These are phyloP conservation scores for Drosophila sordidula DNA, from an alignment of 2,888 invertebrate genomes.

Conservation along the genomic window DNA sequence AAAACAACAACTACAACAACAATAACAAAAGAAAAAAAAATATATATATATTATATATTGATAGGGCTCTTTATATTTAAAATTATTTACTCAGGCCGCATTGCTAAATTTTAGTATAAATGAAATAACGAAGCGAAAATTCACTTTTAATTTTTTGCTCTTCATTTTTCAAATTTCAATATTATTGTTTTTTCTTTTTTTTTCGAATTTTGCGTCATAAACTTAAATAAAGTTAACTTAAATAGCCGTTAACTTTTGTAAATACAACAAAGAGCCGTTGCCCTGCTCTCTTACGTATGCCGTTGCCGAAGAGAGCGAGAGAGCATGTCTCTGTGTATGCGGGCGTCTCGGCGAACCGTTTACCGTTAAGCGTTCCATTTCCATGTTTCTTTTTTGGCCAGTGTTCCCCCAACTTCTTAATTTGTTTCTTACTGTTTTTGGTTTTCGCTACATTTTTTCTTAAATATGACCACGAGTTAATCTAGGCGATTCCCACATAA, in stretches of 20 bases:
- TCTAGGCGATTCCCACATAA: constrained; percentile 19
- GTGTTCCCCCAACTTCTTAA: background rate
- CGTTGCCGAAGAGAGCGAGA: constrained; percentile 47
- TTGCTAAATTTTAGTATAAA: constrained; percentile 11
- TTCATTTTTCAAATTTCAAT: constrained; percentile 1
- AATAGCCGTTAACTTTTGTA: constrained; percentile 16
- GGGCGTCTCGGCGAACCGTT: constrained; percentile 14
- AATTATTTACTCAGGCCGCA: constrained; percentile 5
- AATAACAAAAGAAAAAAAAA: constrained; percentile 19
- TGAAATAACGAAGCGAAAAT: background rate
- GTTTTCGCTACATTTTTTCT: constrained; percentile 15
- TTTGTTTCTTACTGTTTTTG: background rate
- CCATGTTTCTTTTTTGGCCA: constrained; percentile 3
- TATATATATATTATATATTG: constrained; percentile 7
- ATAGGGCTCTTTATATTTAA: constrained; percentile 21
- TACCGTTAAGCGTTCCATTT: constrained; percentile 17
- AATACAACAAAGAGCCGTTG: constrained; percentile 25
- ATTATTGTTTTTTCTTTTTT: background rate
- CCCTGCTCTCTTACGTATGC: constrained; percentile 36
- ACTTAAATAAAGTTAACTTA: background rate
- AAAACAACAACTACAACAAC: too few relatives aligned
- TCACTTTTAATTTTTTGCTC: background rate
- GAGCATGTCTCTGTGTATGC: constrained; percentile 37
- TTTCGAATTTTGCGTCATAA: background rate
- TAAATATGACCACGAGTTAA: constrained; percentile 21